These are phyloP conservation scores for Climacteris rufus DNA, from an alignment of 2,113 vertebrate genomes.

Conservation along the genomic window DNA sequence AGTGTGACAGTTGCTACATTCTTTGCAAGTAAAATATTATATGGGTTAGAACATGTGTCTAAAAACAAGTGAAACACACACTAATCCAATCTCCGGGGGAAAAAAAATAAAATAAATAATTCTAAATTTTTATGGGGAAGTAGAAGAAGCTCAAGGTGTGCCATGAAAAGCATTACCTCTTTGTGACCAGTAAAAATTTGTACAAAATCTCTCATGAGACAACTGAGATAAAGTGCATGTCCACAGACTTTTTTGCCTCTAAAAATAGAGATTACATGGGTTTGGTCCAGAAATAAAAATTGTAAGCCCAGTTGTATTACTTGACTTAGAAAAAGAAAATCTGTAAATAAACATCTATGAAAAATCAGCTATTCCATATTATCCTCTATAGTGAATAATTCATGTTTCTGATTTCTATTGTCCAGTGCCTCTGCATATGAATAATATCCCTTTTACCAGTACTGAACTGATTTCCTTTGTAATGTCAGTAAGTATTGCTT, in stretches of 20 bases:
- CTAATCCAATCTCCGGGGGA: accelerated
- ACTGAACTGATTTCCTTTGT: neutral
- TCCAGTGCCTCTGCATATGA: neutral
- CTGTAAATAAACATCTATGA: neutral
- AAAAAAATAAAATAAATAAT: neutral
- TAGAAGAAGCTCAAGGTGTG: neutral
- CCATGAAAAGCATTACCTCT: neutral
- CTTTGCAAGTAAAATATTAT: neutral
- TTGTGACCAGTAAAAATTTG: neutral
- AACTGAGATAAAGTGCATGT: neutral
- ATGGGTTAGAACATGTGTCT: neutral
- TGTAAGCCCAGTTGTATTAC: neutral
- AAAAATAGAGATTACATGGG: neutral
- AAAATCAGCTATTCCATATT: neutral
- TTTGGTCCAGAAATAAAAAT: neutral
- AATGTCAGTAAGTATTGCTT: neutral
- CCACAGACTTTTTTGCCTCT: accelerated
- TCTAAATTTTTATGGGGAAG: neutral
- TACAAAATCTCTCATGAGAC: neutral
- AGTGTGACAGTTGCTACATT: neutral
- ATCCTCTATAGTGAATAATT: neutral
- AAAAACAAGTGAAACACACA: neutral
- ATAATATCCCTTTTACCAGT: neutral
- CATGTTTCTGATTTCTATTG: neutral
- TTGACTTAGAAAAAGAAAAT: neutral